Conservation (phyloP, 2,888 invertebrate genomes). For the Coenonympha arcania region DNA sequence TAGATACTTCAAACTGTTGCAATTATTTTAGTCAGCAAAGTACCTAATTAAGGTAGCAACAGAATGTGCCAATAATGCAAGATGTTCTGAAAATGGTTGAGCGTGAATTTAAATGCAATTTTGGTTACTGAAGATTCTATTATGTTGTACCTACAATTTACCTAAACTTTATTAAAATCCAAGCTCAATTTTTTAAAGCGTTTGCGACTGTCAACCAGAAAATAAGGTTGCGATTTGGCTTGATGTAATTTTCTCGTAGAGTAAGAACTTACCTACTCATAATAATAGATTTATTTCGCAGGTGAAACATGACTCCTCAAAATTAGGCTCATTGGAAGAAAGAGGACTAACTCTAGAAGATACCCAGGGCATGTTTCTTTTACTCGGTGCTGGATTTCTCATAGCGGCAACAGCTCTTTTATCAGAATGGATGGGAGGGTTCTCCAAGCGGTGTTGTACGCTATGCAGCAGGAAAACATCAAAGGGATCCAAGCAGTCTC, state of each 20-base stretch:
- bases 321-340: constrained; percentile 74
- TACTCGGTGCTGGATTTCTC: constrained; percentile 80
- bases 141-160: too few species aligned
- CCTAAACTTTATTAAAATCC: too few species aligned
- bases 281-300: constrained; percentile 29
- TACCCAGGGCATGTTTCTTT: constrained; percentile 86
- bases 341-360: constrained; percentile 84
- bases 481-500: constrained; percentile 37
- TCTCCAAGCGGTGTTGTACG: constrained; percentile 71
- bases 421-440: constrained; percentile 82
- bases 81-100: too few species aligned
- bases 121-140: too few species aligned
- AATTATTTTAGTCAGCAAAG: too few species aligned
- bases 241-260: background rate
- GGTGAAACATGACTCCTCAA: constrained; percentile 61
- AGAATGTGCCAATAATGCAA: too few species aligned
- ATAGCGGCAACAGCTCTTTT: constrained; percentile 76
- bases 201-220: too few species aligned
- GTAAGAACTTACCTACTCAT: background rate
- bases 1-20: too few species aligned
- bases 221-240: too few species aligned
- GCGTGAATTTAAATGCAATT: too few species aligned
- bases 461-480: constrained; percentile 28
- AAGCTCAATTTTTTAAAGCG: too few species aligned
- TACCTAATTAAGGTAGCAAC: too few species aligned